Percentiles rank a stretch among this genome's conserved stretches.
Evolutionary conservation across 2,888 invertebrate species (phyloP).

Genomic region (Drosophila recens): DNA sequence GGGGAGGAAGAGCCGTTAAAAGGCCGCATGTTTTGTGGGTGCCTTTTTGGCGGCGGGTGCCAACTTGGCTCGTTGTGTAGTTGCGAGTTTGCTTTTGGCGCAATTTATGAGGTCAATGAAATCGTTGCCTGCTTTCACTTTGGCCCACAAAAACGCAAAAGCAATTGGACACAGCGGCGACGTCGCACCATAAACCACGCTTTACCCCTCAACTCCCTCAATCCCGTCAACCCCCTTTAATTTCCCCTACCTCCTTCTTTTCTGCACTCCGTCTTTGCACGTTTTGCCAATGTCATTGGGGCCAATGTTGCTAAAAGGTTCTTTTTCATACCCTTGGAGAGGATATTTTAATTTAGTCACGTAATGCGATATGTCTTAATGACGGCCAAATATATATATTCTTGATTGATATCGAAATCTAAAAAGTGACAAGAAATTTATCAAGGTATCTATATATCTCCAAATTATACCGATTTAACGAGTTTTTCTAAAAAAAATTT

Average conservation of each 20-base stretch:
- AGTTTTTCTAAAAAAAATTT: too few species aligned
- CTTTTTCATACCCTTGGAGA: background rate
- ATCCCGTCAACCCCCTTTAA: too few species aligned
- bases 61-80: constrained; percentile 17
- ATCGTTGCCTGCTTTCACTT: constrained; percentile 52
- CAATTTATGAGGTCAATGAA: constrained; percentile 79
- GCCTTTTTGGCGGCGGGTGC: constrained; percentile 54
- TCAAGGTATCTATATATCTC: too few species aligned
- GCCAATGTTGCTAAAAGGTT: constrained; percentile 53
- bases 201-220: background rate
- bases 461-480: too few species aligned
- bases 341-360: background rate
- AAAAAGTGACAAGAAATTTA: background rate
- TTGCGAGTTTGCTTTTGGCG: constrained; percentile 26
- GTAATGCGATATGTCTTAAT: background rate
- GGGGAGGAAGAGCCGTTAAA: constrained; percentile 49
- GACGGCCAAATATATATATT: background rate
- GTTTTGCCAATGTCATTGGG: constrained; percentile 67
- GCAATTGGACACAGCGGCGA: constrained; percentile 72
- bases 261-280: constrained; percentile 2
- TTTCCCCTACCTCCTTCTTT: background rate
- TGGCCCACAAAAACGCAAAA: constrained; percentile 26
- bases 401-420: background rate
- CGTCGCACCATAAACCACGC: constrained; percentile 53
- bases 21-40: constrained; percentile 56